These are phyloP conservation scores for Nephrotoma appendiculata DNA, from an alignment of 2,888 invertebrate genomes.

Conservation along the genomic window DNA sequence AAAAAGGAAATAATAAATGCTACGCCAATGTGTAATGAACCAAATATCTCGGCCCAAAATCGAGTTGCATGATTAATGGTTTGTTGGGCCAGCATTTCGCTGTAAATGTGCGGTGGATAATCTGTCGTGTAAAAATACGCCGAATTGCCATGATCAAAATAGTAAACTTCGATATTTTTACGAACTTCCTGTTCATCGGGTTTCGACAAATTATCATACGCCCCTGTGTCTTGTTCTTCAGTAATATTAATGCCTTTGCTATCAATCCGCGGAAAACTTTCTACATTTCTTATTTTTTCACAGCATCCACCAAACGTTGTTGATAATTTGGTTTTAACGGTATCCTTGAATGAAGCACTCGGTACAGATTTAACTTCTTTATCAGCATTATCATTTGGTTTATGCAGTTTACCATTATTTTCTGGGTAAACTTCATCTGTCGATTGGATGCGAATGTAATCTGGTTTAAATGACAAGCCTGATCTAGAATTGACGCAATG, in stretches of 20 bases:
- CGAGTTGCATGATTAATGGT: conserved; percentile 42
- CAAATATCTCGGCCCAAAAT: conserved; percentile 55
- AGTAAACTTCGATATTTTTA: conserved; percentile 42
- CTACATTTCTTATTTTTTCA: neutral
- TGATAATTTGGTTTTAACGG: neutral
- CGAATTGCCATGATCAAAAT: conserved; percentile 51
- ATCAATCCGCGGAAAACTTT: neutral
- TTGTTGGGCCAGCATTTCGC: conserved; percentile 42
- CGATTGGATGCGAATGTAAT: neutral
- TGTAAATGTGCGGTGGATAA: conserved; percentile 39
- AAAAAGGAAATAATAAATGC: conserved; percentile 45
- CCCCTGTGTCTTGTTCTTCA: neutral
- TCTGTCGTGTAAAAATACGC: conserved; percentile 49
- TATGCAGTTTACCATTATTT: neutral
- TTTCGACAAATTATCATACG: neutral
- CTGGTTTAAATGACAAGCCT: neutral
- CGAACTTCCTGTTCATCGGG: neutral
- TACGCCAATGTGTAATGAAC: conserved; percentile 42
- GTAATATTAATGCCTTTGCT: neutral
- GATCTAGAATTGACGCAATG: neutral
- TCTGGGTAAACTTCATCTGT: neutral
- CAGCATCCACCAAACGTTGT: neutral
- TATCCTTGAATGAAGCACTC: neutral
- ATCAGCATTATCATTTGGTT: neutral
- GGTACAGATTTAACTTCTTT: neutral